These are phyloP conservation scores for Ophthalmolycus amberensis DNA, from an alignment of 2,113 vertebrate genomes.

Conservation along the genomic window DNA sequence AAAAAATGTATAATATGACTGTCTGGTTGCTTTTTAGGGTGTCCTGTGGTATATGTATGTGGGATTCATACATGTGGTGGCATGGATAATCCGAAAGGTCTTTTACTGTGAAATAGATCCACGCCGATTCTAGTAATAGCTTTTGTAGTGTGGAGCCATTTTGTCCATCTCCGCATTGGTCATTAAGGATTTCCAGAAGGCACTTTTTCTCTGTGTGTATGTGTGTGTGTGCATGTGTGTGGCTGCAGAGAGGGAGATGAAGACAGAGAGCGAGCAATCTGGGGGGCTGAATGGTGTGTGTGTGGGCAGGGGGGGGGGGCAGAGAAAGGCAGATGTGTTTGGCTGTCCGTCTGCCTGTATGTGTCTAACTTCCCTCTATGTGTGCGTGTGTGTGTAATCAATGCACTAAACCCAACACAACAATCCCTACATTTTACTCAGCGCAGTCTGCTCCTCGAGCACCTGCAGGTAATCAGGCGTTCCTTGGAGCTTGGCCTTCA, in stretches of 20 bases:
- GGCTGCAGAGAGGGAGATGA: slow-evolving; percentile 49
- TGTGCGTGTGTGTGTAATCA: slow-evolving; percentile 57
- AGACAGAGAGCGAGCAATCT: slow-evolving; percentile 43
- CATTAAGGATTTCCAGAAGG: slow-evolving; percentile 95
- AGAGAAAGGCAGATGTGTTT: slow-evolving; percentile 59
- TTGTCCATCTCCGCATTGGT: slow-evolving; percentile 93
- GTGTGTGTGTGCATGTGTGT: slow-evolving; percentile 19
- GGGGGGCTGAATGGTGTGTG: slow-evolving; percentile 25
- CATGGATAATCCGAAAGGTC: slow-evolving; percentile 73
- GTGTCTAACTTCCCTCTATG: slow-evolving; percentile 37
- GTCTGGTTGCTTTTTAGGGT: slow-evolving; percentile 70
- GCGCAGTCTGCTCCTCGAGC: slow-evolving; percentile 97
- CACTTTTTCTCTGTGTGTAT: slow-evolving; percentile 89
- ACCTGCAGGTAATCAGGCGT: slow-evolving; percentile 99
- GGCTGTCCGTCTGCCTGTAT: slow-evolving; percentile 55
- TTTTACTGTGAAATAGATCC: slow-evolving; percentile 74
- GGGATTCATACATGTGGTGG: slow-evolving; percentile 69
- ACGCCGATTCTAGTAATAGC: slow-evolving; percentile 74
- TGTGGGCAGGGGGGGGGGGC: slow-evolving; percentile 13
- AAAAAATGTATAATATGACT: slow-evolving; percentile 53
- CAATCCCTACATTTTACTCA: slow-evolving; percentile 80
- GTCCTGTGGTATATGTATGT: slow-evolving; percentile 71
- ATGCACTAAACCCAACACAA: slow-evolving; percentile 67
- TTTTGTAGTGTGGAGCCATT: slow-evolving; percentile 80
- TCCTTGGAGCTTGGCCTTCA: slow-evolving; percentile 97